Conservation (phyloP, 1,140 invertebrate genomes). For the Drosophila melanica region DNA sequence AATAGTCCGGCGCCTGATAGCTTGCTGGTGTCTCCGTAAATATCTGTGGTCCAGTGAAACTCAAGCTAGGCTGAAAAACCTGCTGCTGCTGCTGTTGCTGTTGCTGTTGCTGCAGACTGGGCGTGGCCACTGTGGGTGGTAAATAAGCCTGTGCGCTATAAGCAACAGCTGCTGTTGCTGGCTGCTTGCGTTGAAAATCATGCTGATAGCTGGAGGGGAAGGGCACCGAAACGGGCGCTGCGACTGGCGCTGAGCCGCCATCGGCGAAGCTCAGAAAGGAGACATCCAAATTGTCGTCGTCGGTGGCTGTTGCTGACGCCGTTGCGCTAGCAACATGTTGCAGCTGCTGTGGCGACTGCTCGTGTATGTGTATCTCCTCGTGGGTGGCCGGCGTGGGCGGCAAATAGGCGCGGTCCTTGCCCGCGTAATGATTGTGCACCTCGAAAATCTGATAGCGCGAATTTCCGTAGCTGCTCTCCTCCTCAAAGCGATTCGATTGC, state of each 20-base stretch:
- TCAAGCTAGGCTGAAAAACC: constrained; percentile 7
- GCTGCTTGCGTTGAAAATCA: constrained; percentile 57
- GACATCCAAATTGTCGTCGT: constrained; percentile 58
- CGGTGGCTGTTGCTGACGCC: background rate
- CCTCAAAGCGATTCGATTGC: constrained; percentile 55
- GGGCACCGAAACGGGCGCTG: constrained; percentile 45
- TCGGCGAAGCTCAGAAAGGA: constrained; percentile 64
- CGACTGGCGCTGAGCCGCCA: background rate
- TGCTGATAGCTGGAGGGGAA: constrained; percentile 76
- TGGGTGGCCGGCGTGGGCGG: constrained; percentile 45
- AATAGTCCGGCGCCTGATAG: constrained; percentile 60
- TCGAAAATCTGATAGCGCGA: constrained; percentile 76
- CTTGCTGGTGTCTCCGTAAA: constrained; percentile 27
- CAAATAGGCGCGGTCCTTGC: constrained; percentile 48
- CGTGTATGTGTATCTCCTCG: constrained; percentile 57
- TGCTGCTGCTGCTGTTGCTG: constrained; percentile 11
- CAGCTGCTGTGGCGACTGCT: constrained; percentile 19
- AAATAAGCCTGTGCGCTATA: constrained; percentile 44
- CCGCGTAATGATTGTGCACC: constrained; percentile 74
- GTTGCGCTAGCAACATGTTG: constrained; percentile 12
- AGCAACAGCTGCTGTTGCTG: background rate
- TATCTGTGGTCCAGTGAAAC: constrained; percentile 28
- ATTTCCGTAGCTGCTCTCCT: constrained; percentile 67
- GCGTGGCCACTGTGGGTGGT: constrained; percentile 47
- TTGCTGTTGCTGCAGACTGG: constrained; percentile 29